Percentiles rank a stretch among this genome's conserved stretches.
phyloP scores from a whole-genome alignment of 2,797 vertebrate genomes.

The Lophotriccus pileatus region DNA sequence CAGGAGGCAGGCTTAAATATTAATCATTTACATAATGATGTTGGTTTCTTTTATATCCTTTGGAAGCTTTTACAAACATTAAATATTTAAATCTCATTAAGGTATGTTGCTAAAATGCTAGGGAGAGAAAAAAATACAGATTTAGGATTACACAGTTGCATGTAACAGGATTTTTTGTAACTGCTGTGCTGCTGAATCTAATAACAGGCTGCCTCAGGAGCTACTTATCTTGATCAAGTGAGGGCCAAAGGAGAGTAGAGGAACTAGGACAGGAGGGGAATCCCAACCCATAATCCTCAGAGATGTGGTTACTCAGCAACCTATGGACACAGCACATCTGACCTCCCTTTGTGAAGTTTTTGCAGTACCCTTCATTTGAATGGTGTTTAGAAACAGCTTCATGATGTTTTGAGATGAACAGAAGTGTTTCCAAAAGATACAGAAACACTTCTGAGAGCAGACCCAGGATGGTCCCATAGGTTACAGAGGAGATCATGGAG shows the following conservation, averaged over 20 bases:
- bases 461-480: not conserved
- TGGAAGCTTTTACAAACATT: constrained; percentile 48
- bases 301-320: not conserved
- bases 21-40: not conserved
- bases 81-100: constrained; percentile 58
- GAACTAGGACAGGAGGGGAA: not conserved
- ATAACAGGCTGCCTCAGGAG: not conserved
- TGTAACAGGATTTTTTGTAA: not conserved
- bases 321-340: not conserved
- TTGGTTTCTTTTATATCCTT: not conserved
- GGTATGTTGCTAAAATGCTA: not conserved
- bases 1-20: not conserved
- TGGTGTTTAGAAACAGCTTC: not conserved
- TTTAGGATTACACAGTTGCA: not conserved
- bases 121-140: not conserved
- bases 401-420: not conserved
- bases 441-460: not conserved
- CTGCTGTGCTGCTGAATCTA: not conserved
- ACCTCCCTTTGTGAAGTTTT: not conserved
- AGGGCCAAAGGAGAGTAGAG: not conserved
- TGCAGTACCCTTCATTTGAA: not conserved
- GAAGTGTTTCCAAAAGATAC: not conserved
- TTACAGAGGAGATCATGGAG: not conserved
- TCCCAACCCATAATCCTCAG: not conserved
- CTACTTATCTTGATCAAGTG: not conserved